Conservation (phyloP, 2,113 vertebrate species). For the Leptodactylus fuscus region DNA sequence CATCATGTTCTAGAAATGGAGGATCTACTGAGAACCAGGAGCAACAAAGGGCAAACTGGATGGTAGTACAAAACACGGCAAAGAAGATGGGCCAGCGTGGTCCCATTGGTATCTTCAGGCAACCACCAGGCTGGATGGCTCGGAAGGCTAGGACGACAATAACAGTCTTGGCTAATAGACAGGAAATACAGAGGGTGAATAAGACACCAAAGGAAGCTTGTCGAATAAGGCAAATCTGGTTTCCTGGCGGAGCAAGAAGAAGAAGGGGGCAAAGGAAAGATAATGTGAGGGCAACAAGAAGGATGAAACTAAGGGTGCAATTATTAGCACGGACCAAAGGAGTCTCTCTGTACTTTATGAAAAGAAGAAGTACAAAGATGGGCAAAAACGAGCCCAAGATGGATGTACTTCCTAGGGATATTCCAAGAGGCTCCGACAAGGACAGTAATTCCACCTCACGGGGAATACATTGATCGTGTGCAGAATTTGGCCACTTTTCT, state of each 20-base stretch:
- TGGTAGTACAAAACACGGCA: conserved; percentile 23
- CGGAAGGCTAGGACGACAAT: conserved; percentile 61
- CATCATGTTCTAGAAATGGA: conserved; percentile 25
- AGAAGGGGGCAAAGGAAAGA: conserved; percentile 61
- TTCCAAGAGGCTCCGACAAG: conserved; percentile 51
- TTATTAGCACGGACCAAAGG: conserved; percentile 60
- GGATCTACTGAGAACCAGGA: conserved; percentile 32
- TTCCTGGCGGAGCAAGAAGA: conserved; percentile 50
- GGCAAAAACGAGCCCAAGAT: conserved; percentile 34
- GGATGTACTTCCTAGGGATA: conserved; percentile 19
- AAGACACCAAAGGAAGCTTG: conserved; percentile 57
- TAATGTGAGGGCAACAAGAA: conserved; percentile 43
- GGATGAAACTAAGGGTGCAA: conserved; percentile 58
- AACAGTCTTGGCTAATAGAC: conserved; percentile 61
- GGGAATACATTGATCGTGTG: conserved; percentile 45
- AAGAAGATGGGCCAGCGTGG: conserved; percentile 35
- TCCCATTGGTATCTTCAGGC: conserved; percentile 42
- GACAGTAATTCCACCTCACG: conserved; percentile 43
- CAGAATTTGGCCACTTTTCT: conserved; percentile 56
- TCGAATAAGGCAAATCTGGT: conserved; percentile 46
- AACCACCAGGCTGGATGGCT: conserved; percentile 37
- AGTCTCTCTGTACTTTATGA: conserved; percentile 52
- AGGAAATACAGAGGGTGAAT: conserved; percentile 62
- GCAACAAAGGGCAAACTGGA: conserved; percentile 49
- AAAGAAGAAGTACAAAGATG: conserved; percentile 40